Evolutionary conservation across 2,797 vertebrate species (phyloP).

Genomic region (Chelonia mydas): DNA sequence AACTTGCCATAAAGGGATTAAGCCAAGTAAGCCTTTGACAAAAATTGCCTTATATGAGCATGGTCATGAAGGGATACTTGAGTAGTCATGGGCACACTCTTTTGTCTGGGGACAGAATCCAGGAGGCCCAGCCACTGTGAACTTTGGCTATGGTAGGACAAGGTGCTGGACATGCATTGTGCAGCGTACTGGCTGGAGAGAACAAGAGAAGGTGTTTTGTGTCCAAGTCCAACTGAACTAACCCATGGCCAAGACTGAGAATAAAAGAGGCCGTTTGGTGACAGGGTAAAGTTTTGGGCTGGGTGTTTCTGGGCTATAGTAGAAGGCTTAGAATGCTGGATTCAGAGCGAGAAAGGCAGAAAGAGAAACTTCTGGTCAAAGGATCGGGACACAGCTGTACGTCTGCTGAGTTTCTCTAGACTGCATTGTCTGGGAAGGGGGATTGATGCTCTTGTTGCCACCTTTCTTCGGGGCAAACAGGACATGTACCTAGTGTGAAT

Average conservation of each 20-base stretch:
- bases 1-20: neutral
- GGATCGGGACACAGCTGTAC: neutral
- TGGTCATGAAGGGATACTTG: neutral
- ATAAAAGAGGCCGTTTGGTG: accelerated
- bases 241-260: neutral
- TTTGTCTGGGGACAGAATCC: neutral
- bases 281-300: neutral
- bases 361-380: neutral
- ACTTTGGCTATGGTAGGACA: neutral
- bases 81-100: neutral
- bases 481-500: neutral
- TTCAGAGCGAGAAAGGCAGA: neutral
- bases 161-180: neutral
- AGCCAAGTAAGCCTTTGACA: neutral
- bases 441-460: neutral
- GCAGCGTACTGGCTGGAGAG: neutral
- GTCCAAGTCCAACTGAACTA: neutral
- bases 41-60: accelerated
- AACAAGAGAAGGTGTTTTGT: neutral
- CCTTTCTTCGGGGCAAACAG: neutral
- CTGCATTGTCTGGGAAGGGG: neutral
- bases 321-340: neutral
- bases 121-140: accelerated
- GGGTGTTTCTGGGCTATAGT: neutral
- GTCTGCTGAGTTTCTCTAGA: neutral